phyloP scores from a whole-genome alignment of 2,113 vertebrate genomes.

The Myotis davidii region DNA sequence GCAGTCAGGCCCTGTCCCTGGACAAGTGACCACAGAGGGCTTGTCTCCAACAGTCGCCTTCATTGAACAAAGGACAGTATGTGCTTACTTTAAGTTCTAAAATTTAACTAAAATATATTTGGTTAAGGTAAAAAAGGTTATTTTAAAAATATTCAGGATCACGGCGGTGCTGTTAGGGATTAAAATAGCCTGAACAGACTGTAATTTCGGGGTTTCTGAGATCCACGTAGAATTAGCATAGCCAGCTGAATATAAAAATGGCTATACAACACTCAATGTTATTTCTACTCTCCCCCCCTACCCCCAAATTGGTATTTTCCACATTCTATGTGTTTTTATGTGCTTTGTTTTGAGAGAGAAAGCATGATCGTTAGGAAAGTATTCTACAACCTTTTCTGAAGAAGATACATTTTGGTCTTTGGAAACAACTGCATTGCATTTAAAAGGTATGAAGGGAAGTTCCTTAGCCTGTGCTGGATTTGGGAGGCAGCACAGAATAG shows the following conservation, averaged over 20 bases:
- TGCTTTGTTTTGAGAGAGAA: constrained; percentile 23
- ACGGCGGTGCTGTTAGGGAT: constrained; percentile 48
- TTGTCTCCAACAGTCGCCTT: neutral
- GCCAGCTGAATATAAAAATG: constrained; percentile 68
- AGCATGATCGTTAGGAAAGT: constrained; percentile 16
- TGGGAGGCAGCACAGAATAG: neutral
- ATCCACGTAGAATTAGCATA: constrained; percentile 61
- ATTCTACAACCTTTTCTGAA: neutral
- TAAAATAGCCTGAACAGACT: constrained; percentile 66
- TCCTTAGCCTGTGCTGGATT: neutral
- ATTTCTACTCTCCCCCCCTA: neutral
- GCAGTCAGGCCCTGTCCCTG: neutral
- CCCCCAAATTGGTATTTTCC: neutral
- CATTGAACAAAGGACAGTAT: constrained; percentile 3
- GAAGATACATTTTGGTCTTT: neutral
- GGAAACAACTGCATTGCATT: neutral
- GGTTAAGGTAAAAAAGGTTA: constrained; percentile 57
- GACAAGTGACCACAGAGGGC: neutral
- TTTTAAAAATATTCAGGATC: constrained; percentile 60
- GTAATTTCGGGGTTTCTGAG: constrained; percentile 63
- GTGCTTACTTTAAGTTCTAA: constrained; percentile 49
- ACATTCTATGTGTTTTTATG: neutral
- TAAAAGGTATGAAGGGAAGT: neutral
- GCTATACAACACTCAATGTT: constrained; percentile 8
- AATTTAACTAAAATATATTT: constrained; percentile 63